Evolutionary conservation across 2,797 vertebrate genomes (phyloP).

Genomic region (Clamator glandarius): DNA sequence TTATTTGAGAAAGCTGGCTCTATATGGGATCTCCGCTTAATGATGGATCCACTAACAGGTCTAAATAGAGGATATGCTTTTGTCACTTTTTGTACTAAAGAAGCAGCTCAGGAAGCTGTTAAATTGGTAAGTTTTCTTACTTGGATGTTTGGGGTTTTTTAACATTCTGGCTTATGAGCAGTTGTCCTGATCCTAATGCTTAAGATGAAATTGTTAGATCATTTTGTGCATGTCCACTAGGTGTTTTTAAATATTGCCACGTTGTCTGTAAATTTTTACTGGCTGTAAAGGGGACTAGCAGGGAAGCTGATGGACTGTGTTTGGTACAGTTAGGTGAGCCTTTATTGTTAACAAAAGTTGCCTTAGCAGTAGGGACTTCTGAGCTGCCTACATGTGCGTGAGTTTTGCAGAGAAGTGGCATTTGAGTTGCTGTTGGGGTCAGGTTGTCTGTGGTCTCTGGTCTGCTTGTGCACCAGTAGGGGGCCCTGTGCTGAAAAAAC

Average conservation of each 20-base stretch:
- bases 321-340: background rate
- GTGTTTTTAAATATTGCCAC: background rate
- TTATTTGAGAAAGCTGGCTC: conserved; percentile 98
- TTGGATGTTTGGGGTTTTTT: background rate
- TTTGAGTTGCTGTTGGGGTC: background rate
- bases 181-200: background rate
- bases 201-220: background rate
- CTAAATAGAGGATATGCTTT: conserved; percentile 99
- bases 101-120: conserved; percentile 98
- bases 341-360: background rate
- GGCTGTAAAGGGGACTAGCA: background rate
- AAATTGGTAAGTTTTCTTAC: conserved; percentile 87
- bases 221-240: background rate
- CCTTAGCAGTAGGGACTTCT: background rate
- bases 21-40: conserved; percentile 98
- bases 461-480: conserved; percentile 15
- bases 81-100: conserved; percentile 99
- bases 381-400: background rate
- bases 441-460: background rate
- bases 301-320: rapidly evolving
- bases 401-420: background rate
- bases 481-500: background rate
- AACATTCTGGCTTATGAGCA: background rate
- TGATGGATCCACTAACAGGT: conserved; percentile 99
- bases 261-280: background rate